Base-by-base conservation (phyloP, 2,888 invertebrate species). In the Brachynemurus nebulosus region DNA sequence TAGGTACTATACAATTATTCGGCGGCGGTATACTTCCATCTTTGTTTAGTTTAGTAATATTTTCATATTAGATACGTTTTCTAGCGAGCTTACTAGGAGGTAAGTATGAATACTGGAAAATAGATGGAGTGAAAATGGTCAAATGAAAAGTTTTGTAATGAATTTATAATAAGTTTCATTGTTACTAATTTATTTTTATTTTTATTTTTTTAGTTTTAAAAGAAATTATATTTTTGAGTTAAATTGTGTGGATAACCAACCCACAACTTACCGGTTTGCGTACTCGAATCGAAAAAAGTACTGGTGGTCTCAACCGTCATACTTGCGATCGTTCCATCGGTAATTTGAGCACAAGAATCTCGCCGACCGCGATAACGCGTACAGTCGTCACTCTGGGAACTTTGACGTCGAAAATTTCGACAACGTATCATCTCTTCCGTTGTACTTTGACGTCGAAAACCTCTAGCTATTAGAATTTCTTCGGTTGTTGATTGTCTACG, bases 291-390 rank as follows among this genome's bases (percentile, higher is more conserved):
- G 61, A 89, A 90, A 64, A 89, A 88, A 1, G 89, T 89, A 65
- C 88, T 88, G 4, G 89, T 86, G 3, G 90, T 90, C 64, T 91
- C 90, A 19, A 90, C 88, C 1, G 89, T 89, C 91, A 91, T 91
- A 27, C 89, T 85, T 21, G 85, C 88, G 51, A 90, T 80, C 19
- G 90, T 91, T 12, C 91, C 91, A 58, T 91, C 90, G 44, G 86
- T 79, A 57, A 91, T 91, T 66, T 91, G 91, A 0, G 89, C 88
- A 36, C 84, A 80, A 2, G 90, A 90, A 60, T 91, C 90, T 9
- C 86, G 68, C 2, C 86, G 70, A 1, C 86, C 85, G 14, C 83
- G 70, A 49, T 70, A 78, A 53, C 78, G 69, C 53, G 73, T 76
- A 9, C 76, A 75, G 57, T 88, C 88, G 56, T 90, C 90, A 56